These are phyloP conservation scores for Tipula unca DNA, from an alignment of 2,888 invertebrate genomes.

Conservation along the genomic window DNA sequence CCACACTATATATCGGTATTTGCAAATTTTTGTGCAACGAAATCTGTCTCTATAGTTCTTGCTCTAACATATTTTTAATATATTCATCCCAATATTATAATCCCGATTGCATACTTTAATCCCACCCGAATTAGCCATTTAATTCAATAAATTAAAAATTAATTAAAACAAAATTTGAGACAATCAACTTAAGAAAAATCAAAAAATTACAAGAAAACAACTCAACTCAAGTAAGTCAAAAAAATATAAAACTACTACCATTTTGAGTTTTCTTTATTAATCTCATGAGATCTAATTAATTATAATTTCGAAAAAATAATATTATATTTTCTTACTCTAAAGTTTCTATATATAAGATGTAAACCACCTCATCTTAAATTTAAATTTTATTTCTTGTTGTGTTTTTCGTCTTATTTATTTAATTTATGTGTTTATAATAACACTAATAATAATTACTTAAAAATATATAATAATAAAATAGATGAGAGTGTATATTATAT, in stretches of 20 bases:
- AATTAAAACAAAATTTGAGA: background rate
- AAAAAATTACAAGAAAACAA: background rate
- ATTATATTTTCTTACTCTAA: background rate
- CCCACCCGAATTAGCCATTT: background rate
- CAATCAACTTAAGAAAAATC: background rate
- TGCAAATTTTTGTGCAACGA: too few relatives aligned
- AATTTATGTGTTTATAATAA: background rate
- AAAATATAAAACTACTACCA: background rate
- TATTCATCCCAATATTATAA: too few relatives aligned
- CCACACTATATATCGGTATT: too few relatives aligned
- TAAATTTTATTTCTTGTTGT: background rate
- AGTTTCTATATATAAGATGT: background rate
- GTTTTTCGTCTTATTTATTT: background rate
- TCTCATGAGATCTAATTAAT: background rate
- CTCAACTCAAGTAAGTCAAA: background rate
- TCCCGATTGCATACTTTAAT: background rate
- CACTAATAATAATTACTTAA: background rate
- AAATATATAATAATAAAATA: background rate
- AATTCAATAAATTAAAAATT: constrained; percentile 8
- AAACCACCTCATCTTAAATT: background rate
- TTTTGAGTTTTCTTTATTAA: background rate
- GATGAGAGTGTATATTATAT: background rate
- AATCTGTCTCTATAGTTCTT: too few relatives aligned
- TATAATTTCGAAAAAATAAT: background rate
- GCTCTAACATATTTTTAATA: too few relatives aligned